Conservation (phyloP, 2,113 vertebrate species). For the Larimichthys crocea region DNA sequence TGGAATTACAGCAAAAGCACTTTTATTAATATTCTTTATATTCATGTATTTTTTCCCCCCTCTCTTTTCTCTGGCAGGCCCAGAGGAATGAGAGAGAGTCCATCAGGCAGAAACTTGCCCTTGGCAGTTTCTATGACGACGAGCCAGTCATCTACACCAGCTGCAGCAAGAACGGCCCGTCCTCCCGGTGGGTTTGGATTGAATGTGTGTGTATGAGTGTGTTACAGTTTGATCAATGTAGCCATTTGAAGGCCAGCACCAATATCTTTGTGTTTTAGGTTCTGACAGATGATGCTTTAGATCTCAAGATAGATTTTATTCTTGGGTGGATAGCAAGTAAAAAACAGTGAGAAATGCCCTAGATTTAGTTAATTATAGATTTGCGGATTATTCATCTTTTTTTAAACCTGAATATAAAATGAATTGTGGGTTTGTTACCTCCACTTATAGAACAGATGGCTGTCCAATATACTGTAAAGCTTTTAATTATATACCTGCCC, state of each 20-base stretch:
- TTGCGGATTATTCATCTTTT: neutral
- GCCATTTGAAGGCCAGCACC: constrained; percentile 34
- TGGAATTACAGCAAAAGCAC: neutral
- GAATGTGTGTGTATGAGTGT: constrained; percentile 14
- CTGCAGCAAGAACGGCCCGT: constrained; percentile 93
- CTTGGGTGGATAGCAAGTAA: neutral
- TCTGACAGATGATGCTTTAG: neutral
- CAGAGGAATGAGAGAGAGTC: constrained; percentile 98
- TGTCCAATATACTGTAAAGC: neutral
- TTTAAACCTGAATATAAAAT: constrained; percentile 5
- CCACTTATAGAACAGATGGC: neutral
- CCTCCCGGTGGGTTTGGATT: constrained; percentile 89
- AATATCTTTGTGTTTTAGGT: constrained; percentile 20
- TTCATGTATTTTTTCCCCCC: constrained; percentile 2
- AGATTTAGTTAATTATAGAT: constrained; percentile 1
- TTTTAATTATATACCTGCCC: neutral
- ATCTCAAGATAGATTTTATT: constrained; percentile 17
- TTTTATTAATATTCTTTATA: constrained; percentile 30
- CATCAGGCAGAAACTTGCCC: constrained; percentile 98
- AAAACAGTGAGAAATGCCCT: neutral
- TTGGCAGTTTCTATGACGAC: constrained; percentile 99
- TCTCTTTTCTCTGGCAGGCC: constrained; percentile 84
- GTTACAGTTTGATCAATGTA: constrained; percentile 49
- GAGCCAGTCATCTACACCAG: constrained; percentile 96
- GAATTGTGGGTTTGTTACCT: neutral